A percentile compares a stretch with the other conserved stretches of the same genome.
Conservation (phyloP, 2,113 vertebrate genomes). For the Thomomys bottae region DNA sequence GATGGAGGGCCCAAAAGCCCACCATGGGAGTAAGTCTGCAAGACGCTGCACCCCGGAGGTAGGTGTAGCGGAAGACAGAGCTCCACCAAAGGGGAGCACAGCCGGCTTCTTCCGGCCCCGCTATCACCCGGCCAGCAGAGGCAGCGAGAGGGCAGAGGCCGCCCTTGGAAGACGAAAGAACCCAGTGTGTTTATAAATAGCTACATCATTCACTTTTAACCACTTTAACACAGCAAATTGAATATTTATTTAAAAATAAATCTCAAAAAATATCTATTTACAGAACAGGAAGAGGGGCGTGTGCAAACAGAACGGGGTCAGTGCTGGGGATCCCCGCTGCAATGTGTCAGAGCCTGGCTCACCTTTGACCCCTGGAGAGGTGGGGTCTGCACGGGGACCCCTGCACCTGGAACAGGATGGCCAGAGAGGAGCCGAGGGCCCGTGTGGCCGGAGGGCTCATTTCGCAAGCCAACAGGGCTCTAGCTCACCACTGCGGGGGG, state of each 20-base stretch:
- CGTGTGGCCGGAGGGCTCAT: conserved; percentile 79
- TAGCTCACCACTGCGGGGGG: conserved; percentile 47
- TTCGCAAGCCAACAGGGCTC: conserved; percentile 79
- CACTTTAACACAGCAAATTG: conserved; percentile 83
- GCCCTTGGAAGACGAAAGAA: conserved; percentile 80
- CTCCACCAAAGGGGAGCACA: background rate
- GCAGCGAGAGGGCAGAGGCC: conserved; percentile 54
- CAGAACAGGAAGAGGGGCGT: conserved; percentile 82
- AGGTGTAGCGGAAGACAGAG: conserved; percentile 73
- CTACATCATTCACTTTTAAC: conserved; percentile 82
- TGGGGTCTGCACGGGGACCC: background rate
- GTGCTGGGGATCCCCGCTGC: no score
- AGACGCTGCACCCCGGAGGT: conserved; percentile 72
- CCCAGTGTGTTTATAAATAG: conserved; percentile 78
- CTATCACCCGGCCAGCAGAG: background rate
- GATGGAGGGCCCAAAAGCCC: background rate
- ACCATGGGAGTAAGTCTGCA: background rate
- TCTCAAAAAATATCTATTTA: conserved; percentile 86
- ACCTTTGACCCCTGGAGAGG: background rate
- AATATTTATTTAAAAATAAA: conserved; percentile 91
- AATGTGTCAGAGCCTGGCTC: background rate
- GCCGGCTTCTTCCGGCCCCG: background rate
- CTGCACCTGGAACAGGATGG: background rate
- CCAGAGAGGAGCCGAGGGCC: conserved; percentile 60
- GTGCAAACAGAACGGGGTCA: conserved; percentile 83